phyloP scores from a whole-genome alignment of 2,797 vertebrate genomes.

The Dryobates pubescens region DNA sequence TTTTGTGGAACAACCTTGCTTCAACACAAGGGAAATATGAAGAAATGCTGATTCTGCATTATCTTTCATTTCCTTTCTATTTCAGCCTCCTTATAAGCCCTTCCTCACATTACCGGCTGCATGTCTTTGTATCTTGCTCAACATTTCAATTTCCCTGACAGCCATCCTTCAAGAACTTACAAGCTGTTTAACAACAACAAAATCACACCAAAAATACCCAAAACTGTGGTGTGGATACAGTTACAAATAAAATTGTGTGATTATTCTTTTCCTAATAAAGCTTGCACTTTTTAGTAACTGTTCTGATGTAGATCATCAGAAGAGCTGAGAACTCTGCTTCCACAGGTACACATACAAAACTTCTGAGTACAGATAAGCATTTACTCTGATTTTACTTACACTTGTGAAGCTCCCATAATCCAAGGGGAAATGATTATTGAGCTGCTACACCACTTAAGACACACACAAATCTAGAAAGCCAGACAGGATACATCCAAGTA shows the following conservation, averaged over 20 bases:
- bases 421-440: neutral
- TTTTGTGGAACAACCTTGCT: neutral
- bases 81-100: neutral
- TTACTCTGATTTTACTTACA: too few relatives aligned
- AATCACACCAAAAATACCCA: neutral
- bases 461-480: accelerated
- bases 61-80: neutral
- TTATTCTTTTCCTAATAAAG: neutral
- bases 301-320: neutral
- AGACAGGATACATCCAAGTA: neutral
- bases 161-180: neutral
- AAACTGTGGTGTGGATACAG: neutral
- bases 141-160: neutral
- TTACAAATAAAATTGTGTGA: neutral
- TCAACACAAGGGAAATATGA: neutral
- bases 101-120: neutral
- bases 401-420: neutral
- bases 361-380: neutral
- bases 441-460: neutral
- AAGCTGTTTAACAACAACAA: neutral
- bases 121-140: neutral
- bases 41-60: neutral
- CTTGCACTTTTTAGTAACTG: neutral
- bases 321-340: neutral
- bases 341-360: neutral